Evolutionary conservation across 2,888 invertebrate species (phyloP), one percentile per base, ranked within the genome.

Genomic region (Ethmia dodecea): DNA sequence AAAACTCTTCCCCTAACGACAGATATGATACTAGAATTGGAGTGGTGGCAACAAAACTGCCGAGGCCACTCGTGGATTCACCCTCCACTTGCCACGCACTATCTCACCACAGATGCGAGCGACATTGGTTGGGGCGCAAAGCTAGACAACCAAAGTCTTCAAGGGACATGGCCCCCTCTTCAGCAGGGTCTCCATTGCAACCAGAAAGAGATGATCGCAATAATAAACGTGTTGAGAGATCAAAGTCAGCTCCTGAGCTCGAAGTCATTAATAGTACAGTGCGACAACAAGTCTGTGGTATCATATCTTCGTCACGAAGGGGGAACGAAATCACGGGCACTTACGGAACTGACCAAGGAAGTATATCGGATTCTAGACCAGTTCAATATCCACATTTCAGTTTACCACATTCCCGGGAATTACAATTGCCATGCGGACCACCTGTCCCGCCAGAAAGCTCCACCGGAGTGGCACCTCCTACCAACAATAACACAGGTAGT

Each of bases 231-330:
- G 5, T 37, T 48, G 33, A 25, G 26, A 3, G 6, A 8, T 4
- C 26, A 37, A 35, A 12, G 13, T 12, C 10, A n/a, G 10, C 28
- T 26, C 3, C 34, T 36, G 42, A 33, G 29, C 20, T 28, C 33
- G 9, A 31, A 44, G 1, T 42, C 31, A 8, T 13, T 36, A 3
- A 18, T 27, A 8, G 24, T 42, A 3, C 45, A 47, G 26, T 37
- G 40, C 37, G 45, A 55, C 38, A 54, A 52, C 11, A 37, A 42
- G 2, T 52, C 51, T 5, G 43, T 38, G 4, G 34, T 52, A 0
- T 30, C 43, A 1, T 45, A 48, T 11, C n/a, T 49, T 11, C 32
- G 38, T 8, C 57, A 54, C 32, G 47, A 55, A 28, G 55, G 55
- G 5, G 49, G 52, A 1, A 52, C 51, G 2, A 31, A 33, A 12